Evolutionary conservation across 2,888 invertebrate species (phyloP).

Genomic region (Hipparchia semele): DNA sequence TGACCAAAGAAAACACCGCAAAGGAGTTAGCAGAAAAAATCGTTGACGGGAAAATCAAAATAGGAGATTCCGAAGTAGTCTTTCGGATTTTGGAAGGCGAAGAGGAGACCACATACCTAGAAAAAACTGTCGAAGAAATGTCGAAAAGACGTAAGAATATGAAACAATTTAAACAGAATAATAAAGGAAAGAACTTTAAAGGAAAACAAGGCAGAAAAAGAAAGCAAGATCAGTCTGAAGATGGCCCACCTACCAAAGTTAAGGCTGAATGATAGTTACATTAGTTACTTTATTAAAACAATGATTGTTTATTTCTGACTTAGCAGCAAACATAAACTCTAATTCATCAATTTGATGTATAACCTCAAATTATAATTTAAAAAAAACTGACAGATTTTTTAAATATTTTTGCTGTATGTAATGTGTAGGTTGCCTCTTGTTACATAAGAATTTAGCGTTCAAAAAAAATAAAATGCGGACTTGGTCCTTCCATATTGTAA

Average conservation of each 20-base stretch:
- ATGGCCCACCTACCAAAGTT: constrained; percentile 59
- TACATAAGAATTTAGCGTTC: not conserved
- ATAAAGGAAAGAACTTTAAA: constrained; percentile 60
- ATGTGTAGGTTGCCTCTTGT: not conserved
- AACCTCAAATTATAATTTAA: too few relatives aligned
- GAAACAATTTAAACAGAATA: constrained; percentile 60
- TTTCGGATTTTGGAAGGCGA: constrained; percentile 86
- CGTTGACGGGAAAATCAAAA: constrained; percentile 84
- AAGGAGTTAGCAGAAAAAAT: constrained; percentile 85
- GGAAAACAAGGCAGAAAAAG: constrained; percentile 64
- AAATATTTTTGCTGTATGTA: not conserved
- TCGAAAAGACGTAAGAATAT: constrained; percentile 79
- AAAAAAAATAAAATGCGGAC: not conserved
- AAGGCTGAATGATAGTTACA: constrained; percentile 51
- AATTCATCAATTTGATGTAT: too few relatives aligned
- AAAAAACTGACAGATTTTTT: too few relatives aligned
- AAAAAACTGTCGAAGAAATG: constrained; percentile 85
- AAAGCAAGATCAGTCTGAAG: constrained; percentile 56
- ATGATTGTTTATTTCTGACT: not conserved
- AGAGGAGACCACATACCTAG: constrained; percentile 86
- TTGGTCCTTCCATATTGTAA: not conserved
- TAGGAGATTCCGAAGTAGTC: constrained; percentile 77
- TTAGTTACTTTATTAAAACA: not conserved
- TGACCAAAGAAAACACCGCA: constrained; percentile 87
- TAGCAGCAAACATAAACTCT: not conserved